phyloP scores from a whole-genome alignment of 2,888 invertebrate genomes.

The Leptothorax acervorum region DNA sequence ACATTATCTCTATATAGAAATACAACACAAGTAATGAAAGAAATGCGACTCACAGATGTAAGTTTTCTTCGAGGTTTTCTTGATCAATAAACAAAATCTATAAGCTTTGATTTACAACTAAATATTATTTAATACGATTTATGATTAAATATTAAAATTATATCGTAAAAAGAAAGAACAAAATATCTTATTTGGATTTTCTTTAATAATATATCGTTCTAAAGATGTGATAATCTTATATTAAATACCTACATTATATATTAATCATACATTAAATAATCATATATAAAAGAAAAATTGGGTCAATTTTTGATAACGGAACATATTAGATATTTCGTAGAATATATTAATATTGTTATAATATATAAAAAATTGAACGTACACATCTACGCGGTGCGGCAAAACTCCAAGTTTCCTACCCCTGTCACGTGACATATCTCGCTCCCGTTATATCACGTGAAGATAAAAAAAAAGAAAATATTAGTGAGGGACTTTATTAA shows the following conservation, averaged over 20 bases:
- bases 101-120: not conserved
- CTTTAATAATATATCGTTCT: too few relatives aligned
- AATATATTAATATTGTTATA: not conserved
- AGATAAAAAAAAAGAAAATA: not conserved
- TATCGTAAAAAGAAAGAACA: too few relatives aligned
- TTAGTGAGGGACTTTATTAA: constrained; percentile 20
- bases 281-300: not conserved
- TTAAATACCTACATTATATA: not conserved
- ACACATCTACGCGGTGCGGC: not conserved
- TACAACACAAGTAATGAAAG: not conserved
- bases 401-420: constrained; percentile 19
- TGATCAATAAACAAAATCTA: not conserved
- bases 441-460: not conserved
- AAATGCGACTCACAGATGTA: not conserved
- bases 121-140: too few relatives aligned
- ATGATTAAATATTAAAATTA: too few relatives aligned
- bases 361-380: not conserved
- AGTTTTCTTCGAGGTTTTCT: not conserved
- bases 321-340: not conserved
- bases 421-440: not conserved
- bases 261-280: not conserved
- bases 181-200: too few relatives aligned
- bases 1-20: not conserved
- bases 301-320: not conserved
- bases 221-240: not conserved